phyloP scores from a whole-genome alignment of 2,888 invertebrate species.

The Drosophila prolongata region DNA sequence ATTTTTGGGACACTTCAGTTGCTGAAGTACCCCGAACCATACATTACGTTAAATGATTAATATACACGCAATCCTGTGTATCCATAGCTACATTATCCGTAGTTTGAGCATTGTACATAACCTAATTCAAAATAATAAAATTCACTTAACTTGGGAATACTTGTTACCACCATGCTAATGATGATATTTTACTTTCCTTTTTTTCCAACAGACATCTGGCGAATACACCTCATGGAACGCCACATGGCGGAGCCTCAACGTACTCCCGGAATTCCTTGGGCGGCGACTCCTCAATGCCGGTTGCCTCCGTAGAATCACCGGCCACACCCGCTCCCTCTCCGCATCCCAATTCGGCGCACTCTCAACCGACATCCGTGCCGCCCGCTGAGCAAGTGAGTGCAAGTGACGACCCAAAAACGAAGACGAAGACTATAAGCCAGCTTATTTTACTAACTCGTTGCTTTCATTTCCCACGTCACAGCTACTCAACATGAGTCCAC shows the following conservation, averaged over 20 bases:
- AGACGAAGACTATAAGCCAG: background rate
- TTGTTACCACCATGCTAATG: background rate
- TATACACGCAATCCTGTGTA: constrained; percentile 28
- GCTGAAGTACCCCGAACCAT: constrained; percentile 5
- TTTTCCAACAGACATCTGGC: constrained; percentile 56
- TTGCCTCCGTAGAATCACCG: constrained; percentile 87
- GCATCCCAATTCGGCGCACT: constrained; percentile 88
- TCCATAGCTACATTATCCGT: constrained; percentile 38
- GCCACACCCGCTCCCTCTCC: constrained; percentile 88
- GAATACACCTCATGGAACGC: constrained; percentile 84
- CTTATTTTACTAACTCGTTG: constrained; percentile 11
- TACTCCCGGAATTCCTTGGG: constrained; percentile 86
- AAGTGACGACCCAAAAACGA: constrained; percentile 41
- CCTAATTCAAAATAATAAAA: constrained; percentile 4
- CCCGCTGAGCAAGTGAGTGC: constrained; percentile 85
- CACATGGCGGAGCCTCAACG: constrained; percentile 88
- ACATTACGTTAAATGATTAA: constrained; percentile 27
- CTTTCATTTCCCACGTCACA: constrained; percentile 37
- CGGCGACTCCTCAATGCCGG: constrained; percentile 81
- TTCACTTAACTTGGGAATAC: background rate
- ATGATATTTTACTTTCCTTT: background rate
- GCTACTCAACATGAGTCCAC: constrained; percentile 86
- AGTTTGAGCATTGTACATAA: constrained; percentile 49
- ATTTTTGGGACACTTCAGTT: constrained; percentile 1
- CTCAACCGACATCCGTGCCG: constrained; percentile 89